Evolutionary conservation across 2,797 vertebrate species (phyloP).

Genomic region (Bovichtus variegatus): DNA sequence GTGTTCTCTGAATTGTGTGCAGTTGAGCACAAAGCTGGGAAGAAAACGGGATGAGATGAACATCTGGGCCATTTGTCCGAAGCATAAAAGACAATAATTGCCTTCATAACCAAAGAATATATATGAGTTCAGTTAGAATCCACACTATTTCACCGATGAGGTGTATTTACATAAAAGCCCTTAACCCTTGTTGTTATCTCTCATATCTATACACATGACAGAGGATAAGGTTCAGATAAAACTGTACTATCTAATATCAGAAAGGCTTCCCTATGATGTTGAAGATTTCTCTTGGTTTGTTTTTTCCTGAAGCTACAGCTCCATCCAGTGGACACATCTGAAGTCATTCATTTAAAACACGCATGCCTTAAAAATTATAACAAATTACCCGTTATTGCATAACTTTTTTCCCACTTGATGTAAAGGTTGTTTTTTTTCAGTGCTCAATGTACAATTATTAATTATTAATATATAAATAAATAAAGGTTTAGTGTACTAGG

Average conservation of each 20-base stretch:
- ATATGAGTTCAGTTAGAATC: not conserved
- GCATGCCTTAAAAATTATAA: not conserved
- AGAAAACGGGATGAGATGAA: constrained; percentile 2
- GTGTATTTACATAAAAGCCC: not conserved
- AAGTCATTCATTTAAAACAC: not conserved
- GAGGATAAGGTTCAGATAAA: not conserved
- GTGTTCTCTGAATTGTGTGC: constrained; percentile 20
- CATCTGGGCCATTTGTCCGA: constrained; percentile 21
- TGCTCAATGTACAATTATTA: not conserved
- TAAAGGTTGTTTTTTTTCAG: not conserved
- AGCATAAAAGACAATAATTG: constrained; percentile 26
- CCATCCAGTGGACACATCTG: constrained; percentile 55
- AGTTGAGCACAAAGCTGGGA: constrained; percentile 35
- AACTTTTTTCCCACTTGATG: not conserved
- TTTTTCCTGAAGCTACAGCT: constrained; percentile 17
- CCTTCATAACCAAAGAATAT: not conserved
- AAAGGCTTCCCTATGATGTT: too few species aligned
- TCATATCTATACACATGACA: not conserved
- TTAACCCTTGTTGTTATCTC: not conserved
- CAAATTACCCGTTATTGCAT: not conserved
- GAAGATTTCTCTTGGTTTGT: fast-evolving
- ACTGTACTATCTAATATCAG: not conserved
- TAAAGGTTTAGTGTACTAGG: not conserved
- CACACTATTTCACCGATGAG: not conserved
- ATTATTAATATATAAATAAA: not conserved